Base-by-base conservation (phyloP, 2,888 invertebrate genomes). In the Octonoba sinensis region DNA sequence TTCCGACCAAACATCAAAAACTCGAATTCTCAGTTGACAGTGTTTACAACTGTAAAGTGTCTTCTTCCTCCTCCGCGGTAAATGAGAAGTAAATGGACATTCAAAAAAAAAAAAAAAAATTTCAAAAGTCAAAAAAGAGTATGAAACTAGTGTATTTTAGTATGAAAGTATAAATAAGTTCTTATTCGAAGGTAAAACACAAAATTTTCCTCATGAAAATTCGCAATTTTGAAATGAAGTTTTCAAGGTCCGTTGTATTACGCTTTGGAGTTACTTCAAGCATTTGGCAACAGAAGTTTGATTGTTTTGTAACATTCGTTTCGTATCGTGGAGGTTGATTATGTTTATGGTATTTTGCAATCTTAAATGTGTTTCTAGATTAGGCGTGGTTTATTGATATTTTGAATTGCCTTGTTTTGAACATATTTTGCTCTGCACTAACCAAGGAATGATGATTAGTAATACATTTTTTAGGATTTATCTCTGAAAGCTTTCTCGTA, bases 221-320 rank as follows among this genome's bases (percentile, higher is more conserved):
- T 36, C 11, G 36, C 11, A 36, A 11, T 8, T 36, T 36, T 8
- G 36, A 8, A 27, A 36, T 27, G n/a, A 44, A 62, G 12, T 16
- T 62, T 16, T 16, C 16, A 57, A 44, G 36, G 44, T 36, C 24
- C 3, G n/a, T n/a, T 62, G 24, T 36, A 36, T 18, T 36, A 15
- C 49, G 60, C 51, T n/a, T 24, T n/a, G 18, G 8, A 1, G 11
- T 36, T 36, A 36, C 18, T 27, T 27, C 27, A 44, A 2, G 24
- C 15, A 57, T 24, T 44, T 81, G 79, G 79, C 79, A 81, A 69
- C 62, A 47, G 12, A n/a, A 16, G 16, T 44, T 64, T 69, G 47
- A 69, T 73, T 73, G 79, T 81, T 81, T 81, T 81, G 79, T 73
- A 81, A 73, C 62, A 60, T n/a, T n/a, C n/a, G n/a, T 59, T 49